Percentiles rank a stretch among this genome's conserved stretches.
These are phyloP conservation scores for Tinamus guttatus DNA, from an alignment of 2,113 vertebrate genomes.

Conservation along the genomic window DNA sequence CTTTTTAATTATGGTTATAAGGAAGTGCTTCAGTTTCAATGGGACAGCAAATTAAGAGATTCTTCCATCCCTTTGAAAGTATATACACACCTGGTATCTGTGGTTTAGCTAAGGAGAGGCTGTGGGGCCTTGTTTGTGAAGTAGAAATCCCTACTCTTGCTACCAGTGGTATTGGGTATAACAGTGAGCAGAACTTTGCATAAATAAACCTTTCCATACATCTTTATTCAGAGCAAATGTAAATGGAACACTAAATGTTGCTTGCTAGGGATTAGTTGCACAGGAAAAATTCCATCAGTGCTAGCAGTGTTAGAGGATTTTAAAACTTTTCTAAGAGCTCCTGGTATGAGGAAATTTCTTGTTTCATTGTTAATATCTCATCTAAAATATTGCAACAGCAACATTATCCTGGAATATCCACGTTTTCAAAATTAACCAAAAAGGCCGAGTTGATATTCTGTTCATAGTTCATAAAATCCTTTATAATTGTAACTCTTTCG, in stretches of 20 bases:
- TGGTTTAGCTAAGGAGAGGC: constrained; percentile 36
- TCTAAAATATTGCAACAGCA: neutral
- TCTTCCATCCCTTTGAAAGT: constrained; percentile 44
- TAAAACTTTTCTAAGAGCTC: neutral
- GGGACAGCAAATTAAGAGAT: constrained; percentile 57
- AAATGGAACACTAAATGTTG: neutral
- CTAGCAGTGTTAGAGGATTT: neutral
- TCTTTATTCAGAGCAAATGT: neutral
- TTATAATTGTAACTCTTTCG: neutral
- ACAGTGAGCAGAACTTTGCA: neutral
- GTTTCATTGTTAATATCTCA: neutral
- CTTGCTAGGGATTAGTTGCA: neutral
- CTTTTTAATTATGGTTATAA: constrained; percentile 65
- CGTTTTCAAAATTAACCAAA: neutral
- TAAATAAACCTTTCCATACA: neutral
- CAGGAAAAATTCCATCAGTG: neutral
- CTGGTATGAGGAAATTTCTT: neutral
- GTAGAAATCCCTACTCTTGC: neutral
- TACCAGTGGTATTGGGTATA: neutral
- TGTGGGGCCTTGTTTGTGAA: constrained; percentile 2
- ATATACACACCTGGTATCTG: constrained; percentile 40
- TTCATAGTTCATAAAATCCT: neutral
- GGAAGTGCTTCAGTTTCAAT: constrained; percentile 47
- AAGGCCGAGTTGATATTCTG: neutral
- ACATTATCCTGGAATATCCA: neutral